Base-by-base conservation (phyloP, 2,888 invertebrate species). In the Thumatha senex region DNA sequence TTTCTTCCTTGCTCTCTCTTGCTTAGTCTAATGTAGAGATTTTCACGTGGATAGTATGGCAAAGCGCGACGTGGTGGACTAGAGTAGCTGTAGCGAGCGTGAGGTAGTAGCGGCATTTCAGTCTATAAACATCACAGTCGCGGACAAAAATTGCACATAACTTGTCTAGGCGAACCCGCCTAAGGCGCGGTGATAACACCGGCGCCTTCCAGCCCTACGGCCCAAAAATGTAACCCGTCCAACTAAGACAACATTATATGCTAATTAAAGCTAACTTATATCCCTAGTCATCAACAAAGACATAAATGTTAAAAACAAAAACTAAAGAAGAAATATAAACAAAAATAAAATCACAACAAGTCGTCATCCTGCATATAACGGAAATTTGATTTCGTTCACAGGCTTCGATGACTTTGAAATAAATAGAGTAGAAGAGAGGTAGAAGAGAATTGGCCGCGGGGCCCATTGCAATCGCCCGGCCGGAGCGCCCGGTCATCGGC, bases 61-160 rank as follows among this genome's bases (percentile, higher is more conserved):
- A 68, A 63, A 72, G 80, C 74, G 81, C 83, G 82, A 83, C 84
- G 84, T 80, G 80, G 77, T 70, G 82, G 90, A 90, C 90, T 90
- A 89, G 90, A 90, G 84, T 77, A 81, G 83, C 81, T 82, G 84
- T 81, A 84, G 87, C 87, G 84, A 87, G 86, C 86, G 90, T 89
- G 91, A 91, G 91, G 91, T 91, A 91, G 90, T 87, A 84, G 88
- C 83, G 90, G 91, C 86, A 76, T 90, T 86, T 93, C 93, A 93
- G 93, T 93, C 93, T 93, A 93, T 91, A 89, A 93, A 92, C 93
- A 93, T 94, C 93, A 94, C 94, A 94, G 93, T 93, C 93, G 92
- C 93, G 92, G 86, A 89, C 85, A 88, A 86, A 84, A 86, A 90
- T 90, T 91, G 90, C 90, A 91, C 90, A 87, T 84, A 86, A 87